Evolutionary conservation across 2,113 vertebrate species (phyloP), one percentile per base, ranked within the genome.

Genomic region (Dryoscopus gambensis): DNA sequence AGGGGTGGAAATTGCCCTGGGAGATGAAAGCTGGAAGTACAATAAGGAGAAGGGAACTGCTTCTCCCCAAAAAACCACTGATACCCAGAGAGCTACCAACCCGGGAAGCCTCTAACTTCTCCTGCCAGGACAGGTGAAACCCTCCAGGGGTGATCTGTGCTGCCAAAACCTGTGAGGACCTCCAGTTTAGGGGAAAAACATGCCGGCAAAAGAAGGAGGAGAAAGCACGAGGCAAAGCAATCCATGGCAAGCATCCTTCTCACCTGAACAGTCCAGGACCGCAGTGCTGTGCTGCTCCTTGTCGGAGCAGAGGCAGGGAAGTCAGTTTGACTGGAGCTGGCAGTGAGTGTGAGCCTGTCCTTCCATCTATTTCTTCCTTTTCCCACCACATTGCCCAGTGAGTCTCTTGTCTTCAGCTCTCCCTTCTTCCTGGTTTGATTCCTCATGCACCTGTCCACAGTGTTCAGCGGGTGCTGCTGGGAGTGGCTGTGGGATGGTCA

Each of bases 11-110:
- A 82, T 39, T 30, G 50, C 28, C 13, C 27, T 1, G 2, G 40
- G 46, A 68, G 25, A 13, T 57, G 37, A 47, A 88, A 50, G 47
- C 15, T 90, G 67, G 22, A 92, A 56, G 24, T 15, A 6, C 49
- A 57, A 4, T 33, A 60, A 67, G 40, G 40, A 59, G 50, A 78
- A 37, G 16, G 11, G 31, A 96, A 39, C 5, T 84, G 28, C 47
- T 8, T 21, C 23, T 75, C 12, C n/a, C 8, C 14, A 0, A 2
- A 81, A 90, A 89, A 3, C 1, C 1, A 1, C 6, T 68, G 60
- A 16, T n/a, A 68, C 30, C 56, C 55, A 69, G 46, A 81, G 56
- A 84, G 19, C 52, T 93, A 67, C 44, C 62, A 75, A 21, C 20
- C 17, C 49, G 49, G 31, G 10, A 28, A 82, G 10, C 8, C 11